Evolutionary conservation across 2,888 invertebrate species (phyloP).

Genomic region (Rhagonycha lutea): DNA sequence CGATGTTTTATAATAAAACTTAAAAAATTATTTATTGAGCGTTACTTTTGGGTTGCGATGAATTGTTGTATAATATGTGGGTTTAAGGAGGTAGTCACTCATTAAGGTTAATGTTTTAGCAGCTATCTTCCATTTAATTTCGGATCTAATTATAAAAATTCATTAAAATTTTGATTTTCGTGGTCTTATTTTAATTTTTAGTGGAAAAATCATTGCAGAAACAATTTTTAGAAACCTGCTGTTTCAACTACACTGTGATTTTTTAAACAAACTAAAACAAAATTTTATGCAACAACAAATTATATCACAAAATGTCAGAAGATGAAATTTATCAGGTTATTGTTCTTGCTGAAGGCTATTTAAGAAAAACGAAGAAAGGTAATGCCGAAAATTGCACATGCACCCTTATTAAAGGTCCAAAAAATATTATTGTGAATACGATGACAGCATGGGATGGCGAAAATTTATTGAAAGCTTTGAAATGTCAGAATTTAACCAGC

Average conservation of each 20-base stretch:
- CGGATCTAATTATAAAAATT: too few species aligned
- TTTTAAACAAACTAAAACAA: neutral
- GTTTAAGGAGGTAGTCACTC: too few species aligned
- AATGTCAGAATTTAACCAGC: constrained; percentile 58
- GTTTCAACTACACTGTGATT: too few species aligned
- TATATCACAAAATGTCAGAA: neutral
- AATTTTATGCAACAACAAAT: neutral
- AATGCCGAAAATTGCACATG: constrained; percentile 72
- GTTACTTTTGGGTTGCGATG: neutral
- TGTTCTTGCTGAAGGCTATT: constrained; percentile 74
- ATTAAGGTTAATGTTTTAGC: too few species aligned
- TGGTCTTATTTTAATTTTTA: too few species aligned
- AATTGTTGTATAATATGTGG: too few species aligned
- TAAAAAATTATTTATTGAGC: neutral
- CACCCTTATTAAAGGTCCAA: constrained; percentile 74
- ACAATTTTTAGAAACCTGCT: too few species aligned
- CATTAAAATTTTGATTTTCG: too few species aligned
- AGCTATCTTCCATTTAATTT: too few species aligned
- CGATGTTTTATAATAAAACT: neutral
- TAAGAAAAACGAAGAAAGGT: constrained; percentile 59
- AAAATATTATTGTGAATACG: constrained; percentile 86
- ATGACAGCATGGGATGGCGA: constrained; percentile 93
- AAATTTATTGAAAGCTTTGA: constrained; percentile 64
- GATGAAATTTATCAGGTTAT: constrained; percentile 55
- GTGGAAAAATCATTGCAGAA: too few species aligned